phyloP scores from a whole-genome alignment of 2,113 vertebrate genomes.

The Antechinus stuartii region DNA sequence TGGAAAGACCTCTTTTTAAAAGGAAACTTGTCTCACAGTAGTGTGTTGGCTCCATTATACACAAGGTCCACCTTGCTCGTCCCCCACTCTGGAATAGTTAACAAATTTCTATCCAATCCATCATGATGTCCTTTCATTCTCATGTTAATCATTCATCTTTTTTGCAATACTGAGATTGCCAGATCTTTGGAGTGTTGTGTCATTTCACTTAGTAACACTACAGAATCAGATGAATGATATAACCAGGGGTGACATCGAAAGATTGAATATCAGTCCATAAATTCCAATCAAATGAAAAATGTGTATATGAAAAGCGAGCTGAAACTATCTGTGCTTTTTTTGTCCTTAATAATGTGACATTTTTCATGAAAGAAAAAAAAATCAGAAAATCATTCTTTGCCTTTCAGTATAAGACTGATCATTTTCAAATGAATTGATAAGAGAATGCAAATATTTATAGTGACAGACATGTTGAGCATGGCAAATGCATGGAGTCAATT shows the following conservation, averaged over 20 bases:
- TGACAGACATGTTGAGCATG: not conserved
- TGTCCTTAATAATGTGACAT: not conserved
- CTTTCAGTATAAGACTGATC: not conserved
- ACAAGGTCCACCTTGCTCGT: constrained; percentile 19
- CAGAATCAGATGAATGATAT: constrained; percentile 30
- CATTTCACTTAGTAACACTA: constrained; percentile 44
- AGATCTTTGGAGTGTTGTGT: constrained; percentile 59
- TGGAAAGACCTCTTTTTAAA: constrained; percentile 55
- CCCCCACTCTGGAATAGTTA: constrained; percentile 18
- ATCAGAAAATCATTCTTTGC: constrained; percentile 13
- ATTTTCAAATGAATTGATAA: not conserved
- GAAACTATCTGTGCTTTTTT: not conserved
- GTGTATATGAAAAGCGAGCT: constrained; percentile 13
- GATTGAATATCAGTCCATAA: constrained; percentile 20
- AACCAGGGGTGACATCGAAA: constrained; percentile 57
- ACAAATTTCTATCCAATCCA: not conserved
- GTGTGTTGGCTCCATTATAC: constrained; percentile 41
- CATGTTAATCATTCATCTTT: constrained; percentile 58
- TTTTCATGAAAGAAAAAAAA: constrained; percentile 51
- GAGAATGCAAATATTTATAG: constrained; percentile 26
- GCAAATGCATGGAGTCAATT: not conserved
- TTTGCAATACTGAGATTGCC: constrained; percentile 62
- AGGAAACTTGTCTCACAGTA: constrained; percentile 32
- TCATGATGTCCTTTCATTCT: constrained; percentile 42
- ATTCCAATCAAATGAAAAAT: constrained; percentile 49